phyloP scores from a whole-genome alignment of 2,888 invertebrate genomes.

The Andrena flavipes region DNA sequence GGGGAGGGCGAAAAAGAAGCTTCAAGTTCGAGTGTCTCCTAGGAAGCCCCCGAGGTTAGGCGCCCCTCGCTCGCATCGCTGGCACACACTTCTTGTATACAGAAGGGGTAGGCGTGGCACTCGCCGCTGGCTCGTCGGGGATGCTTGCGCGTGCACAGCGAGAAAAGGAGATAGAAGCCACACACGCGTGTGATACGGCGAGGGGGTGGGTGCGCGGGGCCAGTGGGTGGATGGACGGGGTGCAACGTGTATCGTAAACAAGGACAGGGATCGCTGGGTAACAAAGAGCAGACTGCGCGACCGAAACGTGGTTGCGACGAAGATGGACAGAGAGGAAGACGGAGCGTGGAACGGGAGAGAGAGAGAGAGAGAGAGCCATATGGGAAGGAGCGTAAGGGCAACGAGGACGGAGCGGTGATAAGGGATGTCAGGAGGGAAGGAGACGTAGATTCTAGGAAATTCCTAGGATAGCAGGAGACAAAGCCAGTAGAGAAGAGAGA shows the following conservation, averaged over 20 bases:
- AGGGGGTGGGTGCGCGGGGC: background rate
- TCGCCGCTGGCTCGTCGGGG: slow-evolving; percentile 66
- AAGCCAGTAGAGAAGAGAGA: background rate
- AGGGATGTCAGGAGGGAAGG: slow-evolving; percentile 31
- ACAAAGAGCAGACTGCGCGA: background rate
- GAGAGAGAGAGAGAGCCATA: background rate
- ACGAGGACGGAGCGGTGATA: slow-evolving; percentile 36
- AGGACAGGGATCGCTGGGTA: slow-evolving; percentile 10
- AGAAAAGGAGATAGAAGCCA: slow-evolving; percentile 37
- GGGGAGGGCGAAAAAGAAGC: slow-evolving; percentile 29
- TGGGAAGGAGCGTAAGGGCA: slow-evolving; percentile 23
- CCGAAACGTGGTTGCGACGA: background rate
- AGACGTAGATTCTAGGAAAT: slow-evolving; percentile 10
- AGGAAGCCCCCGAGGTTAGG: slow-evolving; percentile 56
- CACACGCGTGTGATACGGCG: slow-evolving; percentile 25
- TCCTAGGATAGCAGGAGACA: background rate
- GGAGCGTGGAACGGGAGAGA: background rate
- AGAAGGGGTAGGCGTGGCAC: slow-evolving; percentile 79
- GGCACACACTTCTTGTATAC: slow-evolving; percentile 60
- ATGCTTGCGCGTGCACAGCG: slow-evolving; percentile 73
- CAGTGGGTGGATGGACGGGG: background rate
- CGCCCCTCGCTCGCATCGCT: slow-evolving; percentile 62
- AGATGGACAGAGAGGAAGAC: background rate
- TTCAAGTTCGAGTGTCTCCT: slow-evolving; percentile 52
- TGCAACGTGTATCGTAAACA: slow-evolving; percentile 11